Percentiles rank a stretch among this genome's conserved stretches.
These are phyloP conservation scores for Decapterus maruadsi DNA, from an alignment of 2,797 vertebrate species.

Conservation along the genomic window DNA sequence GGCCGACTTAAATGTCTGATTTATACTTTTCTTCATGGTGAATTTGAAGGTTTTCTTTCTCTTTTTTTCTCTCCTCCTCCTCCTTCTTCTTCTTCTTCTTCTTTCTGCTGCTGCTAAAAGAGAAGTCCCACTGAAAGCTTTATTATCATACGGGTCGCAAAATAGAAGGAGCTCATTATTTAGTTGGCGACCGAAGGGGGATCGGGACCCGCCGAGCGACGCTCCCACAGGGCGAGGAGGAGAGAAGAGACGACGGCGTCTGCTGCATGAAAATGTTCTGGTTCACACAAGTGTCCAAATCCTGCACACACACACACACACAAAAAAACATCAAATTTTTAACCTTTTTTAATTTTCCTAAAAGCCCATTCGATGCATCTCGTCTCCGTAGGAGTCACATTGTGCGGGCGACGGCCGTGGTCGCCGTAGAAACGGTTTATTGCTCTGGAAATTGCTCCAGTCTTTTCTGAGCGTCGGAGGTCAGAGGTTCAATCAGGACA, in stretches of 20 bases:
- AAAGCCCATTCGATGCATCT: not conserved
- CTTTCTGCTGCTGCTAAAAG: constrained; percentile 50
- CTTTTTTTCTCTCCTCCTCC: constrained; percentile 17
- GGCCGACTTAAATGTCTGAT: constrained; percentile 87
- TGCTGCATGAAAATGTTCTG: not conserved
- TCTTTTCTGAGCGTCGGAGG: constrained; percentile 71
- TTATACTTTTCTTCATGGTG: constrained; percentile 92
- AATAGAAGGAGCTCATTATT: constrained; percentile 71
- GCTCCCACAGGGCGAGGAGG: not conserved
- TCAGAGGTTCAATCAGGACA: constrained; percentile 81
- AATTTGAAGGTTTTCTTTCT: constrained; percentile 81
- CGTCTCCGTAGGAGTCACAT: constrained; percentile 18
- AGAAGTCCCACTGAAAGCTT: constrained; percentile 84
- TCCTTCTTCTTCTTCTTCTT: too few species aligned
- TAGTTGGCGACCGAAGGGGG: constrained; percentile 10
- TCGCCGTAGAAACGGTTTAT: constrained; percentile 80
- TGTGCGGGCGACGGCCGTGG: constrained; percentile 19
- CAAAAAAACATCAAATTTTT: not conserved
- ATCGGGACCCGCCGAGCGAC: not conserved
- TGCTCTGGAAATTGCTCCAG: constrained; percentile 85
- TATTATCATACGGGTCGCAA: constrained; percentile 75
- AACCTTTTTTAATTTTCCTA: not conserved
- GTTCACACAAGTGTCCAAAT: not conserved
- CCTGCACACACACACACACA: too few species aligned
- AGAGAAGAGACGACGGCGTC: not conserved